These are phyloP conservation scores for Merluccius polli DNA, from an alignment of 2,797 vertebrate genomes.

Conservation along the genomic window DNA sequence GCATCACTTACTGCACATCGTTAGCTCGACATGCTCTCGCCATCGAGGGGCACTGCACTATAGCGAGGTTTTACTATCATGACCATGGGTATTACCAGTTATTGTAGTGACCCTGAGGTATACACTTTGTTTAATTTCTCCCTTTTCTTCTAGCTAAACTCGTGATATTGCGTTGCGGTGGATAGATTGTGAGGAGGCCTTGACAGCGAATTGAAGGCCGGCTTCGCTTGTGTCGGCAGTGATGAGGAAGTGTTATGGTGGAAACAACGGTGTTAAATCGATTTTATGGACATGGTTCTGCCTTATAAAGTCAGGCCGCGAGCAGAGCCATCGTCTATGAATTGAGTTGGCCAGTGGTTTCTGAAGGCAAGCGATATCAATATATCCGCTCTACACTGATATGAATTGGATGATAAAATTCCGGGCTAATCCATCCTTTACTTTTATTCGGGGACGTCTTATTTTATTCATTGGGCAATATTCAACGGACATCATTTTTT, in stretches of 20 bases:
- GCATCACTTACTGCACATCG: neutral
- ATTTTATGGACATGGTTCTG: conserved; percentile 1
- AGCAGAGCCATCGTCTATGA: neutral
- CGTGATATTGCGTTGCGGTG: neutral
- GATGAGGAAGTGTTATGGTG: neutral
- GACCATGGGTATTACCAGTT: neutral
- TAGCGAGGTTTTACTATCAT: neutral
- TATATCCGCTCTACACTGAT: neutral
- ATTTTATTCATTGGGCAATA: neutral
- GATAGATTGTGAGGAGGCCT: neutral
- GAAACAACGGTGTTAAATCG: neutral
- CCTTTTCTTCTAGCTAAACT: neutral
- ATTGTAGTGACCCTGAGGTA: neutral
- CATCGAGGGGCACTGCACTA: neutral
- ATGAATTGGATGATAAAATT: neutral
- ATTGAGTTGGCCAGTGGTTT: neutral
- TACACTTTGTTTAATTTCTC: neutral
- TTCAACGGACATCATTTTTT: neutral
- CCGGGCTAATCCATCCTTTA: neutral
- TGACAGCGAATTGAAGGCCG: neutral
- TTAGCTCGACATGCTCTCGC: neutral
- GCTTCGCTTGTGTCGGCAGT: neutral
- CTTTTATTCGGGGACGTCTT: neutral
- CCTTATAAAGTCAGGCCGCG: neutral
- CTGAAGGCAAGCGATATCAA: neutral